Evolutionary conservation across 2,888 invertebrate genomes (phyloP).

Genomic region (Dryobotodes eremita): DNA sequence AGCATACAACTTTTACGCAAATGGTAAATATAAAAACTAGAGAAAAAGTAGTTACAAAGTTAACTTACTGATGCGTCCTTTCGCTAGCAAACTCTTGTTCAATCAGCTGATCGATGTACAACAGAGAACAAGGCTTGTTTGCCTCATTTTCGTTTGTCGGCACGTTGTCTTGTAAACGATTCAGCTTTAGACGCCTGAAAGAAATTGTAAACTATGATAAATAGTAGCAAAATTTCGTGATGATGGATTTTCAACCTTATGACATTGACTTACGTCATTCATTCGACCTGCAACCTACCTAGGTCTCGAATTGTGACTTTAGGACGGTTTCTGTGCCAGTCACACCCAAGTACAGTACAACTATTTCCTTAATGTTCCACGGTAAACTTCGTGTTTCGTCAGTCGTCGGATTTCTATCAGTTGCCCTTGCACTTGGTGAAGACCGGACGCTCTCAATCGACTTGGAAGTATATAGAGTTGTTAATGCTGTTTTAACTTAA

Average conservation of each 20-base stretch:
- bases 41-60: background rate
- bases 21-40: too few relatives aligned
- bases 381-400: too few relatives aligned
- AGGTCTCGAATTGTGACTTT: background rate
- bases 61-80: slow-evolving; percentile 86
- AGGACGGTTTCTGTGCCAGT: background rate
- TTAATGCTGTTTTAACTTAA: too few relatives aligned
- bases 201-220: background rate
- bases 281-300: background rate
- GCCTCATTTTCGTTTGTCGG: slow-evolving; percentile 75
- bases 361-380: too few relatives aligned
- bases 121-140: slow-evolving; percentile 86
- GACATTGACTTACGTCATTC: background rate
- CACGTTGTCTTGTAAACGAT: slow-evolving; percentile 86
- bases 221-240: background rate
- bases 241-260: background rate
- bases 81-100: slow-evolving; percentile 91
- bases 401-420: too few relatives aligned
- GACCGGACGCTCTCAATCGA: too few relatives aligned
- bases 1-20: too few relatives aligned
- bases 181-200: slow-evolving; percentile 88
- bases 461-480: too few relatives aligned
- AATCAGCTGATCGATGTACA: slow-evolving; percentile 94
- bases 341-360: background rate
- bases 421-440: too few relatives aligned